phyloP scores from a whole-genome alignment of 2,888 invertebrate species.

The Phania funesta region DNA sequence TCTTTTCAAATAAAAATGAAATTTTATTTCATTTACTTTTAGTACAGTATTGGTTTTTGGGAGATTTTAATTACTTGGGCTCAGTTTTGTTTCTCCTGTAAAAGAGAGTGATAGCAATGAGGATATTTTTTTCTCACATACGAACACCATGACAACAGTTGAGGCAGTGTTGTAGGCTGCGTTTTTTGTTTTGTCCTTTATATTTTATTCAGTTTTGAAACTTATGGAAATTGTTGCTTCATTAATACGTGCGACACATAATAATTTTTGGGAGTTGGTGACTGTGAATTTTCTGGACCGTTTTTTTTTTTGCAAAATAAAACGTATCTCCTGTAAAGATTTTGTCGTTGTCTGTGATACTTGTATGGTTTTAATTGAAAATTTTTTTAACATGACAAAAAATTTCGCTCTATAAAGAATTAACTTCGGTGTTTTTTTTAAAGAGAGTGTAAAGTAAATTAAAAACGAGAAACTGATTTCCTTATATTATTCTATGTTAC shows the following conservation, averaged over 20 bases:
- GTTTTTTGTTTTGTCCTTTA: constrained; percentile 8
- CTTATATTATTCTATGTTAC: neutral
- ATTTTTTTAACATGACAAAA: constrained; percentile 19
- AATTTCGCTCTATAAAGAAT: constrained; percentile 29
- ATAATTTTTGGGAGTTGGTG: constrained; percentile 8
- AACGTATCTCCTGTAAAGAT: neutral
- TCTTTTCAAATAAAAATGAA: neutral
- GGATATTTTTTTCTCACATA: neutral
- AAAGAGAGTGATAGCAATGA: neutral
- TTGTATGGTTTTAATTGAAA: constrained; percentile 51
- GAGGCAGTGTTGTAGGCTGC: neutral
- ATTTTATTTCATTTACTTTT: neutral
- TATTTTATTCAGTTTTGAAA: constrained; percentile 35
- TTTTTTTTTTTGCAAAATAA: neutral
- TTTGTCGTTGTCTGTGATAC: constrained; percentile 1
- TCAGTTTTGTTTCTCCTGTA: neutral
- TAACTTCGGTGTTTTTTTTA: neutral
- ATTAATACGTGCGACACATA: constrained; percentile 48
- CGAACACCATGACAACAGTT: neutral
- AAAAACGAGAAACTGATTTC: neutral
- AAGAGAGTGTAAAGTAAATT: neutral
- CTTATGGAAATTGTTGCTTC: constrained; percentile 64
- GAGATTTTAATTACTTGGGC: constrained; percentile 32
- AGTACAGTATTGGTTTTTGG: constrained; percentile 10
- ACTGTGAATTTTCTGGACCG: neutral